phyloP scores from a whole-genome alignment of 1,140 invertebrate genomes.

The Andricus grossulariae region DNA sequence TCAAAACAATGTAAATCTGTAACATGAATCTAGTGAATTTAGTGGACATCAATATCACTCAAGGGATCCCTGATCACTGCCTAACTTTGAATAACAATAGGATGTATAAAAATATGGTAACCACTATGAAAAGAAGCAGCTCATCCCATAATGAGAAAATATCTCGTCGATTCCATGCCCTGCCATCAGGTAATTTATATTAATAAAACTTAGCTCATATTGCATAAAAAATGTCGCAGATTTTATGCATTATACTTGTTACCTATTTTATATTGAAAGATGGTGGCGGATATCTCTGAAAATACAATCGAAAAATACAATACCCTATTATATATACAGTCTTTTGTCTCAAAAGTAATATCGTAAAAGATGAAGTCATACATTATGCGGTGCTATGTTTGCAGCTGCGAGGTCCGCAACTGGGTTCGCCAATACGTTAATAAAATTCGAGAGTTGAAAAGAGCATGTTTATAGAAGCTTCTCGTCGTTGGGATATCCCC shows the following conservation, averaged over 20 bases:
- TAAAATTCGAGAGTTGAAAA: conserved; percentile 69
- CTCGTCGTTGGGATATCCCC: not conserved
- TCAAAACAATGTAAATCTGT: no score
- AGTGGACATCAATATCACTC: no score
- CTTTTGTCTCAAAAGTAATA: conserved; percentile 63
- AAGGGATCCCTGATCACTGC: no score
- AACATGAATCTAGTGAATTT: no score
- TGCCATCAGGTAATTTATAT: conserved; percentile 6
- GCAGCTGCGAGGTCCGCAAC: conserved; percentile 43
- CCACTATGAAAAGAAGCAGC: not conserved
- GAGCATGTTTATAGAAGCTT: conserved; percentile 37
- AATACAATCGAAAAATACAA: conserved; percentile 75
- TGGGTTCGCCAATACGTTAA: conserved; percentile 65
- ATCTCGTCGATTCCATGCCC: not conserved
- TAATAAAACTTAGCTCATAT: conserved; percentile 44
- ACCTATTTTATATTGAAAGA: conserved; percentile 72
- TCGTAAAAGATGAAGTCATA: conserved; percentile 73
- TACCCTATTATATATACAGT: conserved; percentile 52
- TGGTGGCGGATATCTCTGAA: conserved; percentile 71
- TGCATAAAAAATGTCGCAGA: conserved; percentile 54
- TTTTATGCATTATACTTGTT: conserved; percentile 48
- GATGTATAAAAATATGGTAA: not conserved
- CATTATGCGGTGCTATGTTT: conserved; percentile 65
- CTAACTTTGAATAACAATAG: conserved; percentile 4
- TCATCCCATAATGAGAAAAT: not conserved